A percentile compares a stretch with the other conserved stretches of the same genome.
Evolutionary conservation across 2,797 vertebrate genomes (phyloP).

Genomic region (Tympanoctomys barrerae): DNA sequence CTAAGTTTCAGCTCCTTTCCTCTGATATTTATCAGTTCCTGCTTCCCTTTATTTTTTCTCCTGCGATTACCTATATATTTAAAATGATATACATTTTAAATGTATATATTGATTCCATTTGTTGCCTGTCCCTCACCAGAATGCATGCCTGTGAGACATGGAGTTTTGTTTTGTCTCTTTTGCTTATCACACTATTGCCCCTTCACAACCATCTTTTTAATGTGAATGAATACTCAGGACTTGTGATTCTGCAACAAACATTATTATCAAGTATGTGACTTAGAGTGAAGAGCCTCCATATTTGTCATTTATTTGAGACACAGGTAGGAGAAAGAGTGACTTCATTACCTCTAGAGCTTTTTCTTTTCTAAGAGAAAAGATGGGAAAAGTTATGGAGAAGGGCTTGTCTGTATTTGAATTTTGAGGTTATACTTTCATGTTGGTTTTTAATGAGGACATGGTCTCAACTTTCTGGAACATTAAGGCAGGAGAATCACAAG

Average conservation of each 20-base stretch:
- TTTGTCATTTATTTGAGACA: not conserved
- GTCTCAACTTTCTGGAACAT: not conserved
- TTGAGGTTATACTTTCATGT: not conserved
- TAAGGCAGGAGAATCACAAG: not conserved
- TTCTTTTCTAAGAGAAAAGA: not conserved
- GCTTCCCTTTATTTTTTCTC: conserved; percentile 20
- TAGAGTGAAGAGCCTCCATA: not conserved
- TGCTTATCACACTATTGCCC: not conserved
- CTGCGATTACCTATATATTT: not conserved
- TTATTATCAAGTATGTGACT: not conserved
- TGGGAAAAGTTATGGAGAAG: not conserved
- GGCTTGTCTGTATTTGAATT: not conserved
- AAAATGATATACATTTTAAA: not conserved
- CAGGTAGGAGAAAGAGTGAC: not conserved
- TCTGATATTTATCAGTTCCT: not conserved
- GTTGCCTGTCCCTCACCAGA: not conserved
- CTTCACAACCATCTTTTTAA: conserved; percentile 32
- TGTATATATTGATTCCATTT: conserved; percentile 27
- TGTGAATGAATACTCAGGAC: not conserved
- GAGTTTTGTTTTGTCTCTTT: not conserved
- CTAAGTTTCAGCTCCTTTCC: not conserved
- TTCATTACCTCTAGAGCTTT: not conserved
- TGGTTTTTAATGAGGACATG: not conserved
- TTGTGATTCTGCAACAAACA: not conserved
- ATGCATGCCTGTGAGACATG: not conserved